Conservation (phyloP, 1,140 invertebrate species). For the Andricus grossulariae region DNA sequence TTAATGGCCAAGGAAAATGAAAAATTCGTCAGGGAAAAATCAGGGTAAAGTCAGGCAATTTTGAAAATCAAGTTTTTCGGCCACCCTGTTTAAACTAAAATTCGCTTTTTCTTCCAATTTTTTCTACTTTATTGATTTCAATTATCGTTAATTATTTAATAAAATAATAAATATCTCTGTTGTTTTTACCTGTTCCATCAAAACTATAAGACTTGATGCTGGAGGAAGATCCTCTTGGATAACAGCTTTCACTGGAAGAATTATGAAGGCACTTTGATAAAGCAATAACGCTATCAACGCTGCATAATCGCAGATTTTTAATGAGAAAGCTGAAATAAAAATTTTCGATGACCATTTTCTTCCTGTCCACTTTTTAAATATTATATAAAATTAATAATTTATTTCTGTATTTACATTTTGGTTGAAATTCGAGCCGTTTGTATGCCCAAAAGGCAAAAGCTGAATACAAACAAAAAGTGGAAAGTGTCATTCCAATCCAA, state of each 20-base stretch:
- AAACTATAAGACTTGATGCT: slow-evolving; percentile 77
- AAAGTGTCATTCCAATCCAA: slow-evolving; percentile 78
- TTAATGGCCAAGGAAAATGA: neutral
- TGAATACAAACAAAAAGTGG: slow-evolving; percentile 76
- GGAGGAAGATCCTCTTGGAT: slow-evolving; percentile 78
- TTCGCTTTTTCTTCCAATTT: too few species aligned
- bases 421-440: slow-evolving; percentile 52
- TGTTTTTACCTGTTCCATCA: slow-evolving; percentile 79
- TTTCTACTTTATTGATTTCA: too few species aligned
- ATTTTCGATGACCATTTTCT: slow-evolving; percentile 15
- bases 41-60: too few species aligned
- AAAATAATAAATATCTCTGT: neutral
- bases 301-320: slow-evolving; percentile 71
- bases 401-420: slow-evolving; percentile 41
- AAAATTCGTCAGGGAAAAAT: neutral
- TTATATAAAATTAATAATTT: slow-evolving; percentile 7
- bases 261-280: slow-evolving; percentile 73
- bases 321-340: slow-evolving; percentile 3
- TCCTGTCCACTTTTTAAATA: neutral
- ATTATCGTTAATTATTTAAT: too few species aligned
- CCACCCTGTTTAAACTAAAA: too few species aligned
- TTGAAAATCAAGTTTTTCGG: too few species aligned
- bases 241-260: slow-evolving; percentile 76
- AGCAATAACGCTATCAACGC: slow-evolving; percentile 70
- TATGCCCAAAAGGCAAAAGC: slow-evolving; percentile 78